Conservation (phyloP, 2,888 invertebrate species). For the Caenorhabditis sp. region DNA sequence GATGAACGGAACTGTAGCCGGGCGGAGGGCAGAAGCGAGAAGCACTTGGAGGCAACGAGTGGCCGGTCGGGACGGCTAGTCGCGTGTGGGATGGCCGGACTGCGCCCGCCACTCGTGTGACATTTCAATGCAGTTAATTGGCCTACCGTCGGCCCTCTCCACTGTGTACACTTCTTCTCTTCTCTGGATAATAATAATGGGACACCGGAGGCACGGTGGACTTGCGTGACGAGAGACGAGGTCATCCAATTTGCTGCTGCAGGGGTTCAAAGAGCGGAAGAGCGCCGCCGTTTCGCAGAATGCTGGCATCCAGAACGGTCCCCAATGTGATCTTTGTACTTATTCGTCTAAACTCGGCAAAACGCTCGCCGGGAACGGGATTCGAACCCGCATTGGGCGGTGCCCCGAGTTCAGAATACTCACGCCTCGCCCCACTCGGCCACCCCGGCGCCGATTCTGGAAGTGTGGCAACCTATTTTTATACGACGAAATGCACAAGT, state of each 20-base stretch:
- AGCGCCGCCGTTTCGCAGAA: no score
- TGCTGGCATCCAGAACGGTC: no score
- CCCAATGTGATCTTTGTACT: no score
- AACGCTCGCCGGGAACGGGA: constrained; percentile 1
- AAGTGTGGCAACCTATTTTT: not conserved
- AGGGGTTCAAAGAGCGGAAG: constrained; percentile 38
- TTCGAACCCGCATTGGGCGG: constrained; percentile 6
- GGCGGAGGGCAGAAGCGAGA: constrained; percentile 5
- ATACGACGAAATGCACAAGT: no score
- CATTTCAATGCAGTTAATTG: constrained; percentile 51
- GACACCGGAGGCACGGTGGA: not conserved
- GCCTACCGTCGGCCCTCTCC: constrained; percentile 21
- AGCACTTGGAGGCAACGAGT: not conserved
- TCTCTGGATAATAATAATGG: constrained; percentile 48
- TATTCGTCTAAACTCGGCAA: no score
- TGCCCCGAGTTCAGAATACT: not conserved
- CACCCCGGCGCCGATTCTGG: constrained; percentile 8
- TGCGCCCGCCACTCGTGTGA: constrained; percentile 32
- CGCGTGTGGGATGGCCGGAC: constrained; percentile 7
- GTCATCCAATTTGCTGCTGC: constrained; percentile 39
- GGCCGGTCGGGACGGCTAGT: constrained; percentile 9
- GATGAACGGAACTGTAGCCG: not conserved
- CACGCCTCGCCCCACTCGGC: constrained; percentile 11
- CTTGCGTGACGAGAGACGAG: constrained; percentile 47
- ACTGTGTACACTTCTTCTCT: constrained; percentile 29